Percentiles rank a stretch among this genome's conserved stretches.
These are phyloP conservation scores for Numida meleagris DNA, from an alignment of 2,113 vertebrate species.

Conservation along the genomic window DNA sequence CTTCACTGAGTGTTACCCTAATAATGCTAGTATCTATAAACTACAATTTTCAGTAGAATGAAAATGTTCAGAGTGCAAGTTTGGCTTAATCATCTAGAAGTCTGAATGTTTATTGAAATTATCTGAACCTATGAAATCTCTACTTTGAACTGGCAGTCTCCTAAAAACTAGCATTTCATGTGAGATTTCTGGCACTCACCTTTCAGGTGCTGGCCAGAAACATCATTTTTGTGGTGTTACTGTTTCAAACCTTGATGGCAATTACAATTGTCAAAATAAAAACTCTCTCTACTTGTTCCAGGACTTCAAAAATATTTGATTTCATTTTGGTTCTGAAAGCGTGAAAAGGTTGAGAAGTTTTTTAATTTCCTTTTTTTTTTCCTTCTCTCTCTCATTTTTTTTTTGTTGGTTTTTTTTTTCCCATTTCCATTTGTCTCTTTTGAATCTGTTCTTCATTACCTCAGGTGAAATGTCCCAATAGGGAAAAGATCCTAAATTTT, in stretches of 20 bases:
- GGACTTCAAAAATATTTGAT: constrained; percentile 12
- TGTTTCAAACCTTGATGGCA: constrained; percentile 31
- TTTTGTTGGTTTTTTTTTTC: rapidly evolving
- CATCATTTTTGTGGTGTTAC: constrained; percentile 59
- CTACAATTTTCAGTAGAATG: background rate
- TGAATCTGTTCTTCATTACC: background rate
- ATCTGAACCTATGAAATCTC: constrained; percentile 42
- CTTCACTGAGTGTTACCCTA: background rate
- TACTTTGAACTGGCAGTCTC: constrained; percentile 36
- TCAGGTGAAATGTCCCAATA: background rate
- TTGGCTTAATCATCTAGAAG: constrained; percentile 29
- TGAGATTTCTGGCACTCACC: constrained; percentile 51
- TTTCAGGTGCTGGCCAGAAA: constrained; percentile 57
- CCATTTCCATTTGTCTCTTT: background rate
- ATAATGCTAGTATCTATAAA: background rate
- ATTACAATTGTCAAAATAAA: constrained; percentile 34
- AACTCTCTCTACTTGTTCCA: constrained; percentile 14
- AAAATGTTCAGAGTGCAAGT: constrained; percentile 24
- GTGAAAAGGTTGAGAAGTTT: background rate
- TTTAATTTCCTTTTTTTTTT: background rate
- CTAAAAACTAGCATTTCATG: constrained; percentile 50
- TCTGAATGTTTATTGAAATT: constrained; percentile 41
- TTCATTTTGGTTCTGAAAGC: constrained; percentile 35
- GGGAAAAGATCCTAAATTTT: background rate
- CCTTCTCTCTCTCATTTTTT: background rate